Conservation (phyloP, 2,888 invertebrate species). For the Hypomecis punctinalis region DNA sequence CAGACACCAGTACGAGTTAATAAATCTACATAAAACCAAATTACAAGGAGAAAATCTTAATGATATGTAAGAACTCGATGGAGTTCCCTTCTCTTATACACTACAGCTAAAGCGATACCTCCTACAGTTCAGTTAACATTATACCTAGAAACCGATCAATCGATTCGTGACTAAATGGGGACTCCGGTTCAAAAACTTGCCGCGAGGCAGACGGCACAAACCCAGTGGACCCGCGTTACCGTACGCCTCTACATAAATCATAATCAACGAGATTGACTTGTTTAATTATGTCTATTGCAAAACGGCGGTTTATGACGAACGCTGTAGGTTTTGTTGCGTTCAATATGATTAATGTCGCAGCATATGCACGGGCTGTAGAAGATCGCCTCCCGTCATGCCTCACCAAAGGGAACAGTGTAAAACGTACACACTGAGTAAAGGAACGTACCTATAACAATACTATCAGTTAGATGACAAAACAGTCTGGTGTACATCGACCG, state of each 20-base stretch:
- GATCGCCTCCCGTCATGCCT: conserved; percentile 3
- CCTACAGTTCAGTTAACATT: conserved; percentile 75
- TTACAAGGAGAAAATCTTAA: conserved; percentile 83
- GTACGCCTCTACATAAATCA: no score
- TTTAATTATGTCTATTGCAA: no score
- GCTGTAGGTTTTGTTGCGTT: no score
- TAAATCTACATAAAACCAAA: conserved; percentile 63
- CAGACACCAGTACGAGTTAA: conserved; percentile 63
- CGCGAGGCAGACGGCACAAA: conserved; percentile 27
- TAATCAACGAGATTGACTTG: no score
- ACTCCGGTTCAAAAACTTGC: conserved; percentile 28
- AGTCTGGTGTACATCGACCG: conserved; percentile 24
- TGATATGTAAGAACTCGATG: conserved; percentile 83
- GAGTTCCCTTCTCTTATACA: conserved; percentile 76
- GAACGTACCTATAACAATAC: conserved; percentile 33
- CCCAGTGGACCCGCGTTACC: background rate
- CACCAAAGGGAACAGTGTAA: conserved; percentile 9
- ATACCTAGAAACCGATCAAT: conserved; percentile 69
- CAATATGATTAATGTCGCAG: no score
- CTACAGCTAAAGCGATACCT: conserved; percentile 82
- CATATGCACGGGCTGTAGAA: background rate
- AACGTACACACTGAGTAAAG: conserved; percentile 14
- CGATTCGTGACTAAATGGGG: conserved; percentile 40
- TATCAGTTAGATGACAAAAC: conserved; percentile 33
- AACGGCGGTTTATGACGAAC: no score